A percentile compares a stretch with the other conserved stretches of the same genome.
These are phyloP conservation scores for Lamprotornis superbus DNA, from an alignment of 2,113 vertebrate species.

Conservation along the genomic window DNA sequence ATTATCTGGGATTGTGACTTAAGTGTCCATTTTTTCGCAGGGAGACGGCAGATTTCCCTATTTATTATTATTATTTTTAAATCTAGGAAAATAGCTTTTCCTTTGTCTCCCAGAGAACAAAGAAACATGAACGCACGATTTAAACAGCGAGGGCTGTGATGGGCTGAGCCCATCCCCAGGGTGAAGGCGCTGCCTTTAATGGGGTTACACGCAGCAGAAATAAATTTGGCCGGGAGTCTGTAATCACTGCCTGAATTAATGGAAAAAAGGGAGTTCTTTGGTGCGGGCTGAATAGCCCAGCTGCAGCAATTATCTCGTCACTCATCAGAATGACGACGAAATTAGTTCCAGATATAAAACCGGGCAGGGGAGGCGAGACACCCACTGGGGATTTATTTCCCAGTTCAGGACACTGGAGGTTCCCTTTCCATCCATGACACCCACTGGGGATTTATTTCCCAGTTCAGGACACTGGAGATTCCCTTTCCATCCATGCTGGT, in stretches of 20 bases:
- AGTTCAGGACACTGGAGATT: neutral
- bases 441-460: neutral
- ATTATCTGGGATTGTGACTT: neutral
- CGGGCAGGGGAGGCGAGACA: neutral
- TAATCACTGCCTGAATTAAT: constrained; percentile 48
- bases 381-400: neutral
- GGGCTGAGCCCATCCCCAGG: neutral
- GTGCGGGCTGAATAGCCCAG: constrained; percentile 34
- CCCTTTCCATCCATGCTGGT: neutral
- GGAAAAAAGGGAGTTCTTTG: neutral
- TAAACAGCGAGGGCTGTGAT: neutral
- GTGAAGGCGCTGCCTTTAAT: neutral
- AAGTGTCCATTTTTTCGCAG: neutral
- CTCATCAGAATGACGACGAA: constrained; percentile 4
- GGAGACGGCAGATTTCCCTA: neutral
- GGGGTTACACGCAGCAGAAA: constrained; percentile 1
- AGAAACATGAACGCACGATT: neutral
- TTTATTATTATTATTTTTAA: neutral
- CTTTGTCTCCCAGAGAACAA: constrained; percentile 50
- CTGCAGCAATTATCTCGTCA: constrained; percentile 60
- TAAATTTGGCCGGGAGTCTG: constrained; percentile 12
- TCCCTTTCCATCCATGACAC: neutral
- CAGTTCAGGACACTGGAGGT: neutral
- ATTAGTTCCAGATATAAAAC: constrained; percentile 62
- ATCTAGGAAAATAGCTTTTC: neutral